Evolutionary conservation across 2,888 invertebrate species (phyloP), one percentile per base, ranked within the genome.

Genomic region (Macaria liturata): DNA sequence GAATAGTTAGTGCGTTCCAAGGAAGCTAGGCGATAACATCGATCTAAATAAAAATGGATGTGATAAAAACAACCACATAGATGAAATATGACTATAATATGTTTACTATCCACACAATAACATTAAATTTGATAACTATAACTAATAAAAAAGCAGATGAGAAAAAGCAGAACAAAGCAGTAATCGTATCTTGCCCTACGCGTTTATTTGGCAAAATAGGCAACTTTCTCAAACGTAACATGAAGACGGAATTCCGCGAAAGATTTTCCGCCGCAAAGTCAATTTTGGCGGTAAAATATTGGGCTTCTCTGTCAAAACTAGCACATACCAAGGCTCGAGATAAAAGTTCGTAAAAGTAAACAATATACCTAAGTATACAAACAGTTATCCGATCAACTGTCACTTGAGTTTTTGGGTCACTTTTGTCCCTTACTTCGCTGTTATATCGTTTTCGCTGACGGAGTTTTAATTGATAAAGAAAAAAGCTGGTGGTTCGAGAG

Each of bases 351-450:
- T 20, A 20, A 20, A 53, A 55, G 55, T 49, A 60, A 60, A 60
- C 59, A 55, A 60, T 53, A 60, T 51, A n/a, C n/a, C n/a, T n/a
- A n/a, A n/a, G n/a, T n/a, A 56, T 52, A 55, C 48, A 56, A 60
- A 55, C 59, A 60, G 49, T 60, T 46, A 43, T 49, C 48, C 49
- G 48, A 54, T 47, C 42, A 49, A 57, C 51, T 55, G 59, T 54
- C 54, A 39, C 9, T n/a, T n/a, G 32, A 53, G 39, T 52, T 58
- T 61, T 57, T 49, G 49, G 57, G 52, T 49, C 49, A 34, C 20
- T 34, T 49, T 37, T 32, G 46, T 50, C 49, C 44, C 46, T 54
- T 54, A 43, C 43, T 32, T 46, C 9, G 20, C 20, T 20, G 20
- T 20, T 20, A 20, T 20, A 20, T 20, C 20, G 20, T 46, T 46